phyloP scores from a whole-genome alignment of 2,888 invertebrate species.

The Yponomeuta sedellus region DNA sequence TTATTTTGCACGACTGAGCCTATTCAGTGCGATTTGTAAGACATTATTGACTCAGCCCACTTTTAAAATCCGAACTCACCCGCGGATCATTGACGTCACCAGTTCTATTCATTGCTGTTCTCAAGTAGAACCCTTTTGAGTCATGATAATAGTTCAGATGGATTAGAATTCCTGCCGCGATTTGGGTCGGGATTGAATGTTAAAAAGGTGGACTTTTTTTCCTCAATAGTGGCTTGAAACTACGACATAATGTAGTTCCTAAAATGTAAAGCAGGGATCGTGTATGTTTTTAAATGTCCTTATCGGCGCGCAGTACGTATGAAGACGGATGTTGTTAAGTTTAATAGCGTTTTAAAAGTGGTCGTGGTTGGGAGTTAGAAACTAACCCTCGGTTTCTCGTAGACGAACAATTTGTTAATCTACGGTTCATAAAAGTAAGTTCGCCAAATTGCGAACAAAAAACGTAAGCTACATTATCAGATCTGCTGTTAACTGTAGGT shows the following conservation, averaged over 20 bases:
- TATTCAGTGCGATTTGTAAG: neutral
- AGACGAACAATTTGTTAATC: too few species aligned
- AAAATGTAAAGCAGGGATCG: neutral
- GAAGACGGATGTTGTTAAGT: neutral
- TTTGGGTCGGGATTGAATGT: conserved; percentile 6
- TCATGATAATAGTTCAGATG: neutral
- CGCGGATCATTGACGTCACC: neutral
- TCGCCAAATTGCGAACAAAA: too few species aligned
- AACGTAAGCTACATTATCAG: too few species aligned
- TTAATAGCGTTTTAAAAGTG: neutral
- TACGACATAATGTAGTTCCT: neutral
- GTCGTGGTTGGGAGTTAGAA: neutral
- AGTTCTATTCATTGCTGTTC: neutral
- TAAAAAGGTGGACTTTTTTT: neutral
- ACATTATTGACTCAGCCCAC: neutral
- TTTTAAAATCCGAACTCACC: neutral
- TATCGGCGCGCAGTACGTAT: neutral
- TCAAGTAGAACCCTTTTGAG: neutral
- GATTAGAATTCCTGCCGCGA: conserved; percentile 14
- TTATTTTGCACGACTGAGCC: neutral
- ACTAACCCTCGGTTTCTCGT: too few species aligned
- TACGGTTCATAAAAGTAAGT: too few species aligned
- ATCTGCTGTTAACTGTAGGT: too few species aligned
- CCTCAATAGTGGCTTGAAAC: neutral
- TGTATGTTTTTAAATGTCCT: neutral